Base-by-base conservation (phyloP, 2,797 vertebrate genomes). In the Onychomys arenicola region DNA sequence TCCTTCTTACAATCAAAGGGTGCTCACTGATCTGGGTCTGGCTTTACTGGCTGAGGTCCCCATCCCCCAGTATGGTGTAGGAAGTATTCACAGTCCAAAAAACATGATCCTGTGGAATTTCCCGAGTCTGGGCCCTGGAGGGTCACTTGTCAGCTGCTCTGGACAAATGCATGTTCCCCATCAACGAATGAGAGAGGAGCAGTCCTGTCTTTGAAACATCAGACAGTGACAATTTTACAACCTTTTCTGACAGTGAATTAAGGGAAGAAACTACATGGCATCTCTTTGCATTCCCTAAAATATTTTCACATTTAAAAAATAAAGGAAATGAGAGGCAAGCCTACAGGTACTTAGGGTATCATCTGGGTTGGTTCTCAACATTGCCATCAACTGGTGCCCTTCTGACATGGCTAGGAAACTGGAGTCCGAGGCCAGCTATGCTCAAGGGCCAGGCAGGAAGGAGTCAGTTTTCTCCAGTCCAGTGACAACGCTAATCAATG, bases 201-300 rank as follows among this genome's bases (percentile, higher is more conserved):
- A 25, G 32, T 84, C 52, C 8, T 25, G 29, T 89, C 71, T 94
- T 17, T 67, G 57, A 96, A 92, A 91, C 73, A 89, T 65, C 49
- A 89, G 29, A 93, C 29, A 80, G 37, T 63, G 32, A 84, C 55
- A 37, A 86, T 67, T 92, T 83, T 85, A 93, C 4, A 97, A 63
- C 1, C 37, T 94, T 86, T 89, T 71, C 90, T 91, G 49, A 86
- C 3, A 86, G 17, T 12, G 92, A 81, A 94, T 91, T 43, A 69
- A 95, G 16, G 5, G 32, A 46, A 65, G 46, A 89, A 94, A 96
- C 69, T 78, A 86, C 5, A 95, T 90, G 13, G 63, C 8, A 59
- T 34, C 32, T 59, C 32, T 87, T 91, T 86, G 65, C 55, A 75
- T 40, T 87, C 55, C 25, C 55, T 81, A 57, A 77, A 90, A 67